These are phyloP conservation scores for Seira ritae DNA, from an alignment of 2,888 invertebrate genomes.

Conservation along the genomic window DNA sequence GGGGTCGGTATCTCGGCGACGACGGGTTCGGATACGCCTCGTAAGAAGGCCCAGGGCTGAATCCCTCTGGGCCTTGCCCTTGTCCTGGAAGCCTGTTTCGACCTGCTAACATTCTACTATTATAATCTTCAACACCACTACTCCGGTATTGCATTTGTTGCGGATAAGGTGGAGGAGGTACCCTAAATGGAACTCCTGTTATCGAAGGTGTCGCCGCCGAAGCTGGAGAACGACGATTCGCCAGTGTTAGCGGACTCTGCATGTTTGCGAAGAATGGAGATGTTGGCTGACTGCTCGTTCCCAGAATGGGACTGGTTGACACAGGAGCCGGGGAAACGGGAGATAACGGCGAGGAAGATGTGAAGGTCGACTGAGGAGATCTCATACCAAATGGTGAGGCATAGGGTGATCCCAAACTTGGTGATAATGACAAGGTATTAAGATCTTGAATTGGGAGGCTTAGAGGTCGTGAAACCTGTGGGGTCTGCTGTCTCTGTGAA, in stretches of 20 bases:
- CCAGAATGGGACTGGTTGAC: neutral
- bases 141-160: neutral
- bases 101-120: constrained; percentile 1
- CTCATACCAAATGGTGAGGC: too few species aligned
- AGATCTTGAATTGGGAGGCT: too few species aligned
- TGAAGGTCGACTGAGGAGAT: neutral
- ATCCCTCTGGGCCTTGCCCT: neutral
- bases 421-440: too few species aligned
- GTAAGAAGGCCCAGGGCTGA: too few species aligned
- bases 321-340: neutral
- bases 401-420: too few species aligned
- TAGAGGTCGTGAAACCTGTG: too few species aligned
- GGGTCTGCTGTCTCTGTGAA: too few species aligned
- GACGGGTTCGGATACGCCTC: neutral
- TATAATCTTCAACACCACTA: neutral
- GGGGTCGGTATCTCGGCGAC: too few species aligned
- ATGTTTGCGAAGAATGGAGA: neutral
- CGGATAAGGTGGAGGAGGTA: constrained; percentile 1
- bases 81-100: neutral
- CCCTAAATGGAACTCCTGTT: neutral
- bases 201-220: neutral
- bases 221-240: neutral
- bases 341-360: neutral
- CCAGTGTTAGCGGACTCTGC: neutral
- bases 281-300: neutral